Base-by-base conservation (phyloP, 2,888 invertebrate species). In the Ptilodon capucinus region DNA sequence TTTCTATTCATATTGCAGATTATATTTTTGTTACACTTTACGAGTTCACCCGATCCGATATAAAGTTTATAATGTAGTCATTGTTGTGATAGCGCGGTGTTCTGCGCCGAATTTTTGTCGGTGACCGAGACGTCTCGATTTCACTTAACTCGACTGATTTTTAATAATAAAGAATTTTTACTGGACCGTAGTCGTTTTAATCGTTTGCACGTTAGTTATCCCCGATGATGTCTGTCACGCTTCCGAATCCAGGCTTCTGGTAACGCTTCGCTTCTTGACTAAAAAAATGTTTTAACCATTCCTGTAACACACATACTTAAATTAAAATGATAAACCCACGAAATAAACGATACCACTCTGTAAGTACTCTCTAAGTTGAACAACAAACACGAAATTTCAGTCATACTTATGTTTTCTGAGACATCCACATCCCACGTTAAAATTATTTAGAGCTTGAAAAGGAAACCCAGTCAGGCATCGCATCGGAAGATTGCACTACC, bases 71-170 rank as follows among this genome's bases (percentile, higher is more conserved):
- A 71, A 80, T 79, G 76, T 81, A 85, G 81, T 81, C 80, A 81
- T 79, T 76, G 77, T 76, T 79, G 83, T 84, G 79, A 83, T 80
- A 81, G 74, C 73, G 78, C 80, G 76, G 74, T 69, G 69, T 65
- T 73, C 65, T 67, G 74, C 72, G 73, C 75, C 75, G 71, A 74
- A 67, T 58, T 65, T 69, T 71, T 70, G 69, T 73, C 78, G 79
- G 81, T 83, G 83, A 82, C 79, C 80, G 81, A 84, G 79, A 80
- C 75, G 79, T 81, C 82, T 82, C 84, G 79, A 80, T 81, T 82
- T 82, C 84, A 84, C 81, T 76, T 82, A 86, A 85, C 84, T 86
- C 86, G 86, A 90, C 90, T 91, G 90, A 91, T 91, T 89, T 80
- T 83, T 40, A 40, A 40, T 82, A 87, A 88, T 88, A 89, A 90